Percentiles rank a stretch among this genome's conserved stretches.
Evolutionary conservation across 2,888 invertebrate genomes (phyloP).

Genomic region (Gnatocerus cornutus): DNA sequence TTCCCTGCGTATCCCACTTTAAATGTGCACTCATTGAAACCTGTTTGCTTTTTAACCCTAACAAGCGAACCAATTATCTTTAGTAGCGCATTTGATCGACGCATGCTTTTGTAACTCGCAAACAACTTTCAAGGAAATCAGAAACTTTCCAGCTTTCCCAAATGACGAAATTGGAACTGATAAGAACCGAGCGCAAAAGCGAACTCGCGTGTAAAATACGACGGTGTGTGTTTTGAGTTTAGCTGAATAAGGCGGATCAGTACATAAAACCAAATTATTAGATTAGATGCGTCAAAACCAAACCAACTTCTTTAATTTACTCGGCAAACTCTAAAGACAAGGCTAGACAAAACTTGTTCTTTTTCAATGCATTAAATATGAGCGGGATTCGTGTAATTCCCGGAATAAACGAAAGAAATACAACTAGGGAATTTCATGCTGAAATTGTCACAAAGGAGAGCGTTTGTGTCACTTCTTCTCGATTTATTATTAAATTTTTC

Average conservation of each 20-base stretch:
- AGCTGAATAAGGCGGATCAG: slow-evolving; percentile 41
- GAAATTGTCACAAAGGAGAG: slow-evolving; percentile 8
- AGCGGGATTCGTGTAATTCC: slow-evolving; percentile 10
- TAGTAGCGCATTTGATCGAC: background rate
- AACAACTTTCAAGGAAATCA: slow-evolving; percentile 6
- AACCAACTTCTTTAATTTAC: slow-evolving; percentile 1
- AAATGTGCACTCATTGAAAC: background rate
- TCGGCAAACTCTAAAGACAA: background rate
- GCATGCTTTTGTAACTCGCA: slow-evolving; percentile 1
- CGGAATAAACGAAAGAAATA: background rate
- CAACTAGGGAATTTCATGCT: background rate
- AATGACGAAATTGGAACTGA: slow-evolving; percentile 45
- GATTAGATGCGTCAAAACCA: slow-evolving; percentile 33
- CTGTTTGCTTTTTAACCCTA: too few species aligned
- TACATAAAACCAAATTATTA: slow-evolving; percentile 37
- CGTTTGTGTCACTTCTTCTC: slow-evolving; percentile 15
- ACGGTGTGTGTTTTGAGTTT: slow-evolving; percentile 31
- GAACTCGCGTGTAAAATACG: slow-evolving; percentile 30
- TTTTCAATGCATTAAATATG: slow-evolving; percentile 27
- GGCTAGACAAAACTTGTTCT: slow-evolving; percentile 15
- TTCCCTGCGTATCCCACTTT: background rate
- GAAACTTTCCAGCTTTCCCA: slow-evolving; percentile 32
- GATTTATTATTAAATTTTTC: slow-evolving; percentile 35
- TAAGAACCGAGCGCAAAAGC: slow-evolving; percentile 18
- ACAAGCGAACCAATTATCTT: background rate